Evolutionary conservation across 2,113 vertebrate genomes (phyloP).

Genomic region (Dasyornis broadbenti): DNA sequence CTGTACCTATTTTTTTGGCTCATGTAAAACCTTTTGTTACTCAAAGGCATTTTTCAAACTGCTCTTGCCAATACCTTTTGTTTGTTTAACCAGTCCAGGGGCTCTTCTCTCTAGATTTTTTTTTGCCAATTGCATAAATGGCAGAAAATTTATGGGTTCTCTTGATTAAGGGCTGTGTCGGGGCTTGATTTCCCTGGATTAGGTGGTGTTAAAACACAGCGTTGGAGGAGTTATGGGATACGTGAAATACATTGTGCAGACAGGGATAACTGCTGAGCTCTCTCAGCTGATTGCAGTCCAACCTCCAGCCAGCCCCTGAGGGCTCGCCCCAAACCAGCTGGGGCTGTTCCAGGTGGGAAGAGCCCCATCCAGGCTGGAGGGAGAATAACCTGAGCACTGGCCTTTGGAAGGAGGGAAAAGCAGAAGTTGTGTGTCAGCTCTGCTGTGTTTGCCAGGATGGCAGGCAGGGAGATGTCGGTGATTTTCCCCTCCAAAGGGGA

Average conservation of each 20-base stretch:
- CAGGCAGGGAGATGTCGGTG: not conserved
- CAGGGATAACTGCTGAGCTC: not conserved
- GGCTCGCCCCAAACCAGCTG: not conserved
- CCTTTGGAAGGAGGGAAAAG: not conserved
- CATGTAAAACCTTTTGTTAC: not conserved
- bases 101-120: not conserved
- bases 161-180: not conserved
- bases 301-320: not conserved
- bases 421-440: not conserved
- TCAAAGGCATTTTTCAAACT: not conserved
- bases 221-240: not conserved
- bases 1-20: not conserved
- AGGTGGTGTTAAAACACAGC: not conserved
- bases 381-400: not conserved
- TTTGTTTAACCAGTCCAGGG: not conserved
- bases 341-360: not conserved
- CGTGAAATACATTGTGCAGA: not conserved
- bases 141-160: not conserved
- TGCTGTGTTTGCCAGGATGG: not conserved
- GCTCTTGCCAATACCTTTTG: not conserved
- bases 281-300: not conserved
- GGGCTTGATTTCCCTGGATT: not conserved
- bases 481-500: not conserved
- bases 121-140: not conserved
- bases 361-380: not conserved